Conservation (phyloP, 2,888 invertebrate genomes). For the Gibbula magus region DNA sequence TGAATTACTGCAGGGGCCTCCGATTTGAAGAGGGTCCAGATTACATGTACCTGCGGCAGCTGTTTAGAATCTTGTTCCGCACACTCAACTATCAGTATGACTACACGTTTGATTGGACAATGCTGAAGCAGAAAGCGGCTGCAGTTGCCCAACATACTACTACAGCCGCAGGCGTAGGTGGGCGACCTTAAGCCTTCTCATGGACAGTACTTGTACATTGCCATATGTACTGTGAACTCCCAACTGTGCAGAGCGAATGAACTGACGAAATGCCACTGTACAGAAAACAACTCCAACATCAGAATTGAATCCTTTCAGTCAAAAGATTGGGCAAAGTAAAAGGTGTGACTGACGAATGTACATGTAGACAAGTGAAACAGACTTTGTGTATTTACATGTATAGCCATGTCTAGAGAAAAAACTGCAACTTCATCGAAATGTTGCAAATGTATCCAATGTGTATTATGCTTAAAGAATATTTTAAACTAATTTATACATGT, state of each 20-base stretch:
- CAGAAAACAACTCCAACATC: no score
- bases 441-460: background rate
- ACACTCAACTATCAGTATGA: slow-evolving; percentile 99
- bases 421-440: background rate
- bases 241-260: background rate
- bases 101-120: slow-evolving; percentile 99
- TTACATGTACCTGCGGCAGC: slow-evolving; percentile 99
- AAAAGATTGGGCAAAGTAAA: no score
- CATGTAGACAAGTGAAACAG: no score
- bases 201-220: background rate
- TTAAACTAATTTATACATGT: background rate
- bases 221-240: background rate
- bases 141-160: slow-evolving; percentile 60
- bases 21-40: slow-evolving; percentile 99
- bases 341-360: no score
- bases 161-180: slow-evolving; percentile 55
- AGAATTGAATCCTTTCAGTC: no score
- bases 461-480: background rate
- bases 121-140: slow-evolving; percentile 94
- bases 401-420: no score
- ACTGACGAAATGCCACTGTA: no score
- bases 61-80: slow-evolving; percentile 98
- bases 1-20: slow-evolving; percentile 98
- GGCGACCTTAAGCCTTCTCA: slow-evolving; percentile 39
- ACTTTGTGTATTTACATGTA: no score